Base-by-base conservation (phyloP, 2,888 invertebrate genomes). In the Pyrrhosoma nymphula region DNA sequence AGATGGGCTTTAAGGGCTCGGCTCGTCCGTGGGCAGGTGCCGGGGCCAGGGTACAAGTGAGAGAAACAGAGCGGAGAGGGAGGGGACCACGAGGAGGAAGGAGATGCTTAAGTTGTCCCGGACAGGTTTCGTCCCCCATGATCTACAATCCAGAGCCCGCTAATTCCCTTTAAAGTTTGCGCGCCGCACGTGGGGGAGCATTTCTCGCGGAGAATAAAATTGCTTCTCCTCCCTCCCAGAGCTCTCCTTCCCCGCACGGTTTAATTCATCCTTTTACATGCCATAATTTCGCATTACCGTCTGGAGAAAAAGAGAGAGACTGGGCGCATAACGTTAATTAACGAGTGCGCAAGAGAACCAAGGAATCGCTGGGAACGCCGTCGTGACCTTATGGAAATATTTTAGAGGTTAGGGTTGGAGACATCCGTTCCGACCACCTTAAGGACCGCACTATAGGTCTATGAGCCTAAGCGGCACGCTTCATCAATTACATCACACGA, bases 101-200 rank as follows among this genome's bases (percentile, higher is more conserved):
- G 35, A 82, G 35, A 82, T 82, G 82, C 82, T 82, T 35, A 82
- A 82, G 82, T 82, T 82, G 82, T 82, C 82, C 30, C 12, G 16
- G 82, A 35, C 82, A 82, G 82, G 35, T 82, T 82, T 82, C 69
- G 82, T 35, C 35, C 82, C 82, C 16, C 60, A 82, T 82, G 82
- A 82, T 82, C 82, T 82, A 82, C 35, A 82, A 82, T 35, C 82
- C 14, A 35, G 26, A 26, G 47, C 47, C 4, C 35, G 35, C 82
- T 82, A 82, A 82, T 82, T 82, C 82, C 82, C 14, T 82, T 35
- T 82, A 82, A 82, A 82, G 82, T 82, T 82, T 82, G 82, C 82
- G 82, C 30, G 35, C 35, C 14, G 10, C 26, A 35, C 8, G 82
- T 35, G 82, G 16, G 1, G 26, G 69, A n/a, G 14, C 26, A 69